Percentiles rank a stretch among this genome's conserved stretches.
These are phyloP conservation scores for Leptodactylus fuscus DNA, from an alignment of 2,113 vertebrate species.

Conservation along the genomic window DNA sequence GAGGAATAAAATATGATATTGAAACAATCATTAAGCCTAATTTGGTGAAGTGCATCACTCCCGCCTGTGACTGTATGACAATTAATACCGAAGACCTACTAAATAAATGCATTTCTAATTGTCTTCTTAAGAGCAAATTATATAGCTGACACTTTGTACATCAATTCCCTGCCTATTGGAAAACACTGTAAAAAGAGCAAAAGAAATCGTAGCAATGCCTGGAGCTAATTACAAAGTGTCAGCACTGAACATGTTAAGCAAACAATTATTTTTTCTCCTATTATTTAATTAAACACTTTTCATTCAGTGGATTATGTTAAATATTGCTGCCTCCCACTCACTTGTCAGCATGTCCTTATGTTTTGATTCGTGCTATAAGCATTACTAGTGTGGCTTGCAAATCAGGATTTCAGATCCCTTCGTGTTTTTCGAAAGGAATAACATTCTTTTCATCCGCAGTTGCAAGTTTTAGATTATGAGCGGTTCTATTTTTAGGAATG, in stretches of 20 bases:
- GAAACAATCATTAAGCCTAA: neutral
- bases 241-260: constrained; percentile 48
- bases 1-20: neutral
- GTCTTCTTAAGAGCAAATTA: neutral
- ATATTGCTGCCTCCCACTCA: constrained; percentile 58
- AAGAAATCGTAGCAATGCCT: neutral
- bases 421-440: constrained; percentile 45
- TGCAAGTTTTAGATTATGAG: constrained; percentile 58
- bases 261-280: constrained; percentile 35
- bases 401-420: constrained; percentile 56
- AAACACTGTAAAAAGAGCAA: neutral
- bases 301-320: constrained; percentile 58
- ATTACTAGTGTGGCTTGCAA: constrained; percentile 40
- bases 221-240: constrained; percentile 33
- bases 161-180: neutral
- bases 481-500: constrained; percentile 58
- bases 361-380: constrained; percentile 51
- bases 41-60: neutral
- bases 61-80: neutral
- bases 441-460: constrained; percentile 44
- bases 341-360: constrained; percentile 59
- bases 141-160: neutral
- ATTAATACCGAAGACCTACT: neutral
- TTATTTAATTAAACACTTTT: constrained; percentile 57
- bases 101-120: constrained; percentile 20